These are phyloP conservation scores for Perca fluviatilis DNA, from an alignment of 2,113 vertebrate genomes.

Conservation along the genomic window DNA sequence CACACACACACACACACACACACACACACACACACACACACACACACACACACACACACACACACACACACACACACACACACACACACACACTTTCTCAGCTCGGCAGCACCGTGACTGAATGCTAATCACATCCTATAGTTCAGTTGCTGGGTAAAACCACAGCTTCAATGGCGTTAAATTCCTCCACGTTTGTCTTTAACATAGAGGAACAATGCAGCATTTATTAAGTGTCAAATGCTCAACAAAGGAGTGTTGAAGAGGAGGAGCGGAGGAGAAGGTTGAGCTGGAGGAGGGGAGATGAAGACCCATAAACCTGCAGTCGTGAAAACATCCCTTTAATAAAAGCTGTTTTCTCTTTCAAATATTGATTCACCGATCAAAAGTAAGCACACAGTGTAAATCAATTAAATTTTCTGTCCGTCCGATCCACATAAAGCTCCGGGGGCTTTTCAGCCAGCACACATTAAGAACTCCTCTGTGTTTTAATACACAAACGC, in stretches of 20 bases:
- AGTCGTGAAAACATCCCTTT: conserved; percentile 9
- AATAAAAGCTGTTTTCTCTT: conserved; percentile 23
- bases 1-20: not conserved
- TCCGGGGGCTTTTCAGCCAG: not conserved
- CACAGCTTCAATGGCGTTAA: conserved; percentile 22
- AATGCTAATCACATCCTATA: conserved; percentile 70
- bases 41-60: not conserved
- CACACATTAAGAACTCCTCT: conserved; percentile 12
- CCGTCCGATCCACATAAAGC: not conserved
- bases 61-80: not conserved
- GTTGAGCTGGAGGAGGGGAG: conserved; percentile 10
- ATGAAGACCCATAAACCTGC: not conserved
- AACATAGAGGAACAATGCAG: conserved; percentile 58
- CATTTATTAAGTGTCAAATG: conserved; percentile 48
- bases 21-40: not conserved
- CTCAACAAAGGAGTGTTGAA: conserved; percentile 26
- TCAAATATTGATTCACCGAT: conserved; percentile 9
- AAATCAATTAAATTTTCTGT: conserved; percentile 16
- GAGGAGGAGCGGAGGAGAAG: not conserved
- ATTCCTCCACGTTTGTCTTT: conserved; percentile 53
- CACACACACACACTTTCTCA: not conserved
- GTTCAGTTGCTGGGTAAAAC: conserved; percentile 61
- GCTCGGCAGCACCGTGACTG: conserved; percentile 4
- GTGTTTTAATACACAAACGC: not conserved
- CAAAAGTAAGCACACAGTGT: conserved; percentile 9